Evolutionary conservation across 2,797 vertebrate species (phyloP), one percentile per base, ranked within the genome.

Genomic region (Setipinna tenuifilis): DNA sequence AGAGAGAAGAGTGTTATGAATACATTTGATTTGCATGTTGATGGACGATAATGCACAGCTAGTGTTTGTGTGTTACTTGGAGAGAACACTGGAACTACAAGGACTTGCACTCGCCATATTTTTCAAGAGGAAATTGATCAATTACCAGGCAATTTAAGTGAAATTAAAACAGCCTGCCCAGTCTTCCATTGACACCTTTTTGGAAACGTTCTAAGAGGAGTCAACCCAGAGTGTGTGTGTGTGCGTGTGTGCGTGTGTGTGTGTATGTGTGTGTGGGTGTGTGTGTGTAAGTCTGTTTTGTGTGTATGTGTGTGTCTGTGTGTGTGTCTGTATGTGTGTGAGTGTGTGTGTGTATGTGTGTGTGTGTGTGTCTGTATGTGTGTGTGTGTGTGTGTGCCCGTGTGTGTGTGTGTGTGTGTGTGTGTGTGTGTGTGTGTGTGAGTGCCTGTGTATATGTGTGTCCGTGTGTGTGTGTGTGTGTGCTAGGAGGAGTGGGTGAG

Each of bases 401-500:
- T 54, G 50, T 54, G 6, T 54, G 50, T 54, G 50, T 9, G 50
- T 9, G 50, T 54, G 50, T 41, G 35, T 41, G 5, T 41, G 2
- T 5, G 5, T 41, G 2, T 41, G 35, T 41, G 35, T 1, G 50
- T 54, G 50, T 54, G 50, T 54, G 50, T 54, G 50, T 54, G 50
- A 1, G 50, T 54, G 2, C 9, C 2, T 54, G 50, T 54, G 50
- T 54, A 1, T 54, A 7, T 54, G 2, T 54, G 2, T 54, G 50
- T 54, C 2, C 9, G 50, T 9, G 50, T 54, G 50, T 68, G 23
- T 31, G 62, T 68, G 62, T 68, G 62, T 68, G 62, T 31, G 62
- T 68, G 62, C 31, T 41, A 41, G 35, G 35, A 41, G 2, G 35
- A 41, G 35, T 41, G 35, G 75, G 87, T 88, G 80, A 83, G 87